These are phyloP conservation scores for Neofelis nebulosa DNA, from an alignment of 2,113 vertebrate genomes.

Conservation along the genomic window DNA sequence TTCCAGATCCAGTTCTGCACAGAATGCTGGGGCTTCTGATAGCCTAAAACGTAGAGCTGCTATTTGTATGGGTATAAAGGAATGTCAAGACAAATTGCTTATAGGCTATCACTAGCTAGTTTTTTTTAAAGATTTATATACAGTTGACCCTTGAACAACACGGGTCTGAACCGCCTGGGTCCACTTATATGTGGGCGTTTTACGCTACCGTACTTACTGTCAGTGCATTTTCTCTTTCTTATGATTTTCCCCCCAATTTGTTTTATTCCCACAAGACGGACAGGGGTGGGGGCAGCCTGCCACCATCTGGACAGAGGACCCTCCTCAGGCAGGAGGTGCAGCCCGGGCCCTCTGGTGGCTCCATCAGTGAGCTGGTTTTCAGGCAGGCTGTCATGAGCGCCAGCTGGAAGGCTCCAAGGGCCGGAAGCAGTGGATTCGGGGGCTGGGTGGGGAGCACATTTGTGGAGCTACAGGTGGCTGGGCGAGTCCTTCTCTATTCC, in stretches of 20 bases:
- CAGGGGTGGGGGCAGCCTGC: fast-evolving
- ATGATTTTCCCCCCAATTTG: neutral
- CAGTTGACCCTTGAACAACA: neutral
- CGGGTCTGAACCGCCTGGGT: neutral
- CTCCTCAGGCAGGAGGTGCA: neutral
- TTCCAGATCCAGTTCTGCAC: neutral
- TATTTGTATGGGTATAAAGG: neutral
- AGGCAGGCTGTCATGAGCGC: too few species aligned
- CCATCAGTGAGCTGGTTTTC: too few species aligned
- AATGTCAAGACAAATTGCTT: neutral
- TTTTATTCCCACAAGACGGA: neutral
- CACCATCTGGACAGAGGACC: neutral
- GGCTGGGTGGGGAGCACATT: too few species aligned
- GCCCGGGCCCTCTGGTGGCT: too few species aligned
- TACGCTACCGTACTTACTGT: neutral
- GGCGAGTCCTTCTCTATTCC: too few species aligned
- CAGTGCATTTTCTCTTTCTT: neutral
- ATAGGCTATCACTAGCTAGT: too few species aligned
- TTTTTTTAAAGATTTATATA: neutral
- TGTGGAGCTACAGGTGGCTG: too few species aligned
- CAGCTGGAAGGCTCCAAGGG: too few species aligned
- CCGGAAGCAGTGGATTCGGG: too few species aligned
- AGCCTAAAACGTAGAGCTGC: neutral
- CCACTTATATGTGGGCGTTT: neutral
- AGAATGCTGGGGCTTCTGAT: neutral